A percentile compares a stretch with the other conserved stretches of the same genome.
Conservation (phyloP, 2,888 invertebrate genomes). For the Drosophila fungiperda region DNA sequence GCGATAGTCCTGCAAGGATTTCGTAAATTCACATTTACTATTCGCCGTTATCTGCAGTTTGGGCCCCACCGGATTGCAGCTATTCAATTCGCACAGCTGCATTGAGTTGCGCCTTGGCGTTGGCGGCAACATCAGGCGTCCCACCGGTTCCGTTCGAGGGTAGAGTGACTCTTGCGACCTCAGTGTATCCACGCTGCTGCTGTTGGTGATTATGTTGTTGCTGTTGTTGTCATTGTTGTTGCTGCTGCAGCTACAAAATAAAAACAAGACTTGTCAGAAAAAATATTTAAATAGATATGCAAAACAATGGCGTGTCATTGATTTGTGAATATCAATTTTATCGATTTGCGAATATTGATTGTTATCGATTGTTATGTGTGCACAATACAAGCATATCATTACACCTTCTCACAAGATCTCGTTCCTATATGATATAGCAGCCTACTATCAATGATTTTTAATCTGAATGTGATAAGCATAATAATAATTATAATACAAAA, state of each 20-base stretch:
- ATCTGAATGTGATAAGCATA: too few relatives aligned
- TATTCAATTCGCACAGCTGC: constrained; percentile 36
- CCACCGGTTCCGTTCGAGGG: constrained; percentile 10
- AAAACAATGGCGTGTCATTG: too few relatives aligned
- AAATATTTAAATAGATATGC: too few relatives aligned
- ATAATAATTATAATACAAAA: too few relatives aligned
- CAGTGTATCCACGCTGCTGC: constrained; percentile 14
- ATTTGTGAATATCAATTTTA: too few relatives aligned
- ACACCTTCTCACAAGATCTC: too few relatives aligned
- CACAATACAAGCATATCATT: too few relatives aligned
- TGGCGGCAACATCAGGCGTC: constrained; percentile 42
- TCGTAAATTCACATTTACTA: constrained; percentile 81
- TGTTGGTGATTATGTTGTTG: constrained; percentile 5
- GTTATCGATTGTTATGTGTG: too few relatives aligned
- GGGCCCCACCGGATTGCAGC: constrained; percentile 52
- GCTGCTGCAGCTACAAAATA: background rate
- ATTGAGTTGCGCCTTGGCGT: constrained; percentile 26
- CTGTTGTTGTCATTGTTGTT: constrained; percentile 1
- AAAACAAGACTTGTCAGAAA: background rate
- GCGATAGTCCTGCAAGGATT: constrained; percentile 85
- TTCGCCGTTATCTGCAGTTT: constrained; percentile 71
- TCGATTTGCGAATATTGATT: too few relatives aligned
- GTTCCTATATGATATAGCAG: too few relatives aligned
- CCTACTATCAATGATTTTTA: too few relatives aligned
- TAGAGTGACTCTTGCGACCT: constrained; percentile 26